Evolutionary conservation across 2,113 vertebrate genomes (phyloP).

Genomic region (Etheostoma cragini): DNA sequence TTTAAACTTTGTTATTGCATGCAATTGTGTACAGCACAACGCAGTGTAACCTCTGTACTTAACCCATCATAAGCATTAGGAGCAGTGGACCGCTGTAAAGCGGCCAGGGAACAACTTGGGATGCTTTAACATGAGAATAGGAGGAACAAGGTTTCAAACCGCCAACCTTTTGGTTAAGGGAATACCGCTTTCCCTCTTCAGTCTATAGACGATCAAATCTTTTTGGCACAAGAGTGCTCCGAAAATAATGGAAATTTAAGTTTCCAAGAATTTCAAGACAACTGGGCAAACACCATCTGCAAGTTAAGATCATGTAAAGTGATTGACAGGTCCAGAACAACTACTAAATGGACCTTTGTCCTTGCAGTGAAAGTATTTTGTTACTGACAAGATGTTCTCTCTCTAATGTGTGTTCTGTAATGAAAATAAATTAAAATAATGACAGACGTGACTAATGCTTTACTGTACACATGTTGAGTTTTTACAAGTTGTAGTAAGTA

Average conservation of each 20-base stretch:
- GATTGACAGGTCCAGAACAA: not conserved
- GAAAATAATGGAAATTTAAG: not conserved
- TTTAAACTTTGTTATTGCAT: no score
- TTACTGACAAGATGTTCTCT: not conserved
- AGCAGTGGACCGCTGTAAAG: no score
- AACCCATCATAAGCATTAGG: no score
- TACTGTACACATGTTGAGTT: not conserved
- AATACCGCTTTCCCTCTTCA: not conserved
- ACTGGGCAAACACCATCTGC: constrained; percentile 10
- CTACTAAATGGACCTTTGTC: not conserved
- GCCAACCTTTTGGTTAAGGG: no score
- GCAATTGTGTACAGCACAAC: no score
- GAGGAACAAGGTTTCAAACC: no score
- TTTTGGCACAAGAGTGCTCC: not conserved
- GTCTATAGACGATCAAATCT: not conserved
- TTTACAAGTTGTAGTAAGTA: constrained; percentile 48
- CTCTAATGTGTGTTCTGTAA: constrained; percentile 7
- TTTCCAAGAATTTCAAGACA: not conserved
- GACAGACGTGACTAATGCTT: not conserved
- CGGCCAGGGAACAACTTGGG: no score
- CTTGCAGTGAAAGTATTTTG: not conserved
- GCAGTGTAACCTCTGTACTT: no score
- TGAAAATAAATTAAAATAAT: not conserved
- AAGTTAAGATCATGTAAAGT: constrained; percentile 11
- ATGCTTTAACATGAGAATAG: no score